phyloP scores from a whole-genome alignment of 2,888 invertebrate genomes.

The Epistrophe grossulariae region DNA sequence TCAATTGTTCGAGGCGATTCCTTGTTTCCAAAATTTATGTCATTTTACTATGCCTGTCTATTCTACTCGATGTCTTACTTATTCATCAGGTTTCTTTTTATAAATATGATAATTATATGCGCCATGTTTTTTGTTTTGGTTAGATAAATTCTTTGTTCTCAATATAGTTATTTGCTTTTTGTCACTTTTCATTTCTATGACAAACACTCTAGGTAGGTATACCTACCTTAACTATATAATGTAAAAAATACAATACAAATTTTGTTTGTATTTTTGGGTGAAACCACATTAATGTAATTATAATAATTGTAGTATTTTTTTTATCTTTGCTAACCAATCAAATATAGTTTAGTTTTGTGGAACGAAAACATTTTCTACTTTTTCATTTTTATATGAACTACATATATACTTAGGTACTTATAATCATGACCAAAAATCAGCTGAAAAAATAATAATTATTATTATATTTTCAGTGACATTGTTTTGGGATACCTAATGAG shows the following conservation, averaged over 20 bases:
- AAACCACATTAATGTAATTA: constrained; percentile 60
- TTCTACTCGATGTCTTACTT: constrained; percentile 52
- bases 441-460: constrained; percentile 23
- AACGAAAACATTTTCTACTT: constrained; percentile 44
- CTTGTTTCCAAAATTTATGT: constrained; percentile 29
- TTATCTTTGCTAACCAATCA: constrained; percentile 57
- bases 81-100: constrained; percentile 36
- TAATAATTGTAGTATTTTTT: constrained; percentile 63
- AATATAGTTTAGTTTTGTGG: constrained; percentile 62
- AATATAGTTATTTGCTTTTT: background rate
- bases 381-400: constrained; percentile 8
- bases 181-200: constrained; percentile 30
- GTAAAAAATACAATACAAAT: background rate
- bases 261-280: constrained; percentile 25
- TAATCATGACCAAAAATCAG: constrained; percentile 42
- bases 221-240: no score
- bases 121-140: constrained; percentile 13
- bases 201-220: background rate
- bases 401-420: background rate
- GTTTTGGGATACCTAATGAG: background rate
- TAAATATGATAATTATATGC: constrained; percentile 51
- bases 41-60: background rate
- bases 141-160: constrained; percentile 19
- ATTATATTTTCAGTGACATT: constrained; percentile 8
- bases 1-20: constrained; percentile 26